These are phyloP conservation scores for Lycophotia porphyrea DNA, from an alignment of 2,888 invertebrate genomes.

Conservation along the genomic window DNA sequence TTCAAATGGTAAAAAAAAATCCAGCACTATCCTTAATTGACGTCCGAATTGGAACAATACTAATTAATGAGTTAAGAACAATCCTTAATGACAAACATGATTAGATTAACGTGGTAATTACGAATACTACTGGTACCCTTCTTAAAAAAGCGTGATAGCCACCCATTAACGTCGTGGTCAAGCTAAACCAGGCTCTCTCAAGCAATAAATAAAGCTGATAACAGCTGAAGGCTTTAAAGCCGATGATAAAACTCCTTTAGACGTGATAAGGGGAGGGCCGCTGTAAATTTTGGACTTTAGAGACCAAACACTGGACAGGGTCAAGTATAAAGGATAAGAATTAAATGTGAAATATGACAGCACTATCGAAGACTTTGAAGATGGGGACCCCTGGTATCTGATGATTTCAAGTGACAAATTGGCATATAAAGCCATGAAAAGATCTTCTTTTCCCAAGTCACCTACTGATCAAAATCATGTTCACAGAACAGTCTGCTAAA, in stretches of 20 bases:
- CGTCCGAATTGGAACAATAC: not conserved
- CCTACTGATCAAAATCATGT: not conserved
- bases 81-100: not conserved
- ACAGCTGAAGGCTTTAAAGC: slow-evolving; percentile 49
- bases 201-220: slow-evolving; percentile 60
- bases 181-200: slow-evolving; percentile 21
- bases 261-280: slow-evolving; percentile 41
- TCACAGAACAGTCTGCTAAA: not conserved
- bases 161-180: slow-evolving; percentile 42
- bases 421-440: not conserved
- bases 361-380: not conserved
- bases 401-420: not conserved
- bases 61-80: not conserved
- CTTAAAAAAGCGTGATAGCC: slow-evolving; percentile 12
- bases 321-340: slow-evolving; percentile 37
- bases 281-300: slow-evolving; percentile 48
- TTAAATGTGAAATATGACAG: slow-evolving; percentile 21
- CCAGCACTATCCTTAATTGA: not conserved
- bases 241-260: slow-evolving; percentile 62
- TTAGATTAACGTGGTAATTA: not conserved
- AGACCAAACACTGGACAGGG: slow-evolving; percentile 15
- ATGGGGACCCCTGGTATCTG: not conserved
- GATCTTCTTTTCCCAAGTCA: not conserved
- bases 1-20: not conserved
- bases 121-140: not conserved